phyloP scores from a whole-genome alignment of 2,888 invertebrate genomes.

The Drosophila atroscutellata region DNA sequence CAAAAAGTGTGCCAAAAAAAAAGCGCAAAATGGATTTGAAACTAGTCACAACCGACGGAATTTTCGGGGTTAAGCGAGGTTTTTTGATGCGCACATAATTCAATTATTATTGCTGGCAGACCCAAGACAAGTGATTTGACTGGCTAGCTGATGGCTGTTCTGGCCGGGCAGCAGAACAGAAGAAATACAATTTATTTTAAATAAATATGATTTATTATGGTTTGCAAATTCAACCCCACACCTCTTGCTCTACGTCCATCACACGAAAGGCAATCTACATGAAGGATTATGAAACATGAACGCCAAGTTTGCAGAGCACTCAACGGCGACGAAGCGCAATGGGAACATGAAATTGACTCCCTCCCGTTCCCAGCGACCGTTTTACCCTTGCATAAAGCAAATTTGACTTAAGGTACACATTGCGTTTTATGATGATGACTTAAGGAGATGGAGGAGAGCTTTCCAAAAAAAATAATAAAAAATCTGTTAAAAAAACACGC shows the following conservation, averaged over 20 bases:
- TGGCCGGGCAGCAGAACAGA: constrained; percentile 20
- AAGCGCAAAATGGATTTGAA: constrained; percentile 36
- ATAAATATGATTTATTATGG: constrained; percentile 79
- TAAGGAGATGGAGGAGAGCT: constrained; percentile 24
- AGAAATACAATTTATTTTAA: constrained; percentile 74
- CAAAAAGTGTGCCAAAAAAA: constrained; percentile 33
- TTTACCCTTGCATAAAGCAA: constrained; percentile 38
- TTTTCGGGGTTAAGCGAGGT: constrained; percentile 21
- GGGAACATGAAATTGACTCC: constrained; percentile 45
- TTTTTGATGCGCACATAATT: constrained; percentile 64
- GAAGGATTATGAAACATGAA: constrained; percentile 63
- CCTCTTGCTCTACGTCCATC: neutral
- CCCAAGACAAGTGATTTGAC: constrained; percentile 45
- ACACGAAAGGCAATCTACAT: constrained; percentile 57
- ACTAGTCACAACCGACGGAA: constrained; percentile 17
- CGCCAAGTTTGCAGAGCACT: constrained; percentile 69
- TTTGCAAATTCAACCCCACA: constrained; percentile 49
- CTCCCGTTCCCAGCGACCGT: neutral
- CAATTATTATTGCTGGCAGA: constrained; percentile 69
- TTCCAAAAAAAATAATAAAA: constrained; percentile 22
- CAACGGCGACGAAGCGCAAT: constrained; percentile 47
- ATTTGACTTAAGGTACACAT: constrained; percentile 74
- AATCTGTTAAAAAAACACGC: constrained; percentile 16
- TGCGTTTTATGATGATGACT: constrained; percentile 67
- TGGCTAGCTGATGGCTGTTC: constrained; percentile 17